Evolutionary conservation across 2,888 invertebrate genomes (phyloP), one percentile per base, ranked within the genome.

Genomic region (Altica lythri): DNA sequence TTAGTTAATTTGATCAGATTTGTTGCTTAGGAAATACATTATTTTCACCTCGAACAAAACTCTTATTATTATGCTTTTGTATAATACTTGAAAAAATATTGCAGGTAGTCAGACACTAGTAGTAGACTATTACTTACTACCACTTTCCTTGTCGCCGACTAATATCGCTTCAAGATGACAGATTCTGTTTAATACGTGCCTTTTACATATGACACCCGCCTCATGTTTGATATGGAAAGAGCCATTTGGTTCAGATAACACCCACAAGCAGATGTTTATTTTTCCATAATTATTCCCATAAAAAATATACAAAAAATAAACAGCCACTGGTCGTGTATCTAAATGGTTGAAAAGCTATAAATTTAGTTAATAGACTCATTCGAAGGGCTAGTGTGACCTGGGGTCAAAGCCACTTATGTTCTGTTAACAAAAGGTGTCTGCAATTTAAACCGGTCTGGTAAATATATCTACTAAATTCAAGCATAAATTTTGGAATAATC

Each of bases 391-490:
- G 57, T 60, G 58, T 64, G 70, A 69, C 70, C 70, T 63, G 49
- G 61, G 73, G 72, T 73, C 73, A 71, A 68, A 68, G 60, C 59
- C 71, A 72, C 71, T 70, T 71, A 73, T 71, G 68, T 64, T 60
- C 63, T 12, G 12, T 12, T 8, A 13, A 14, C 18, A 17, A 40
- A 40, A 40, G 40, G 40, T 40, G 40, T 22, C 40, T 22, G 40
- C 10, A 40, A 17, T 10, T 9, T 14, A 25, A 22, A 40, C 40
- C 40, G 40, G 40, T 40, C 25, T 22, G 19, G n/a, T n/a, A n/a
- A n/a, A n/a, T n/a, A n/a, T n/a, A n/a, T n/a, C n/a, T n/a, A n/a
- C n/a, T n/a, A n/a, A n/a, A n/a, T n/a, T n/a, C n/a, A n/a, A n/a
- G n/a, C n/a, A n/a, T n/a, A n/a, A n/a, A n/a, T n/a, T n/a, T n/a